These are phyloP conservation scores for Malthinus seriepunctatus DNA, from an alignment of 2,888 invertebrate genomes.

Conservation along the genomic window DNA sequence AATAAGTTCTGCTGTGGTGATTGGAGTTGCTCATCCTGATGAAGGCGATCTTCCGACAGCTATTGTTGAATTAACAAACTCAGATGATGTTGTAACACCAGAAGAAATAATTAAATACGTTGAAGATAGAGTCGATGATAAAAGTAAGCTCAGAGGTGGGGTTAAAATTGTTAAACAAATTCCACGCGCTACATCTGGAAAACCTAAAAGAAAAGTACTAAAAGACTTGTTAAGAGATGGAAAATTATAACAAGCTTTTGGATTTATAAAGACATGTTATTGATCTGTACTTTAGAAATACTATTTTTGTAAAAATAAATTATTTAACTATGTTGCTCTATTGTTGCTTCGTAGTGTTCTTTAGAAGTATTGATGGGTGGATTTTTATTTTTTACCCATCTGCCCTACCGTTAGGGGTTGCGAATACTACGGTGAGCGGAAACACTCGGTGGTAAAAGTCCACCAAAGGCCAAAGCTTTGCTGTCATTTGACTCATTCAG, in stretches of 20 bases:
- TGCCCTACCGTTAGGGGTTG: no score
- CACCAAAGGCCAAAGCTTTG: no score
- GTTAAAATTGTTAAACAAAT: constrained; percentile 30
- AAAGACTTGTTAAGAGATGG: constrained; percentile 4
- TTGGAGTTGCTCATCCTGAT: constrained; percentile 70
- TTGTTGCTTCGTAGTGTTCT: no score
- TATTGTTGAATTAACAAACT: constrained; percentile 32
- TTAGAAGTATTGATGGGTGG: no score
- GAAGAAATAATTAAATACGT: constrained; percentile 35
- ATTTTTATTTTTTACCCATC: no score
- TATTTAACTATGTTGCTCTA: no score
- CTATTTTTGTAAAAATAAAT: no score
- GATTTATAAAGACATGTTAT: no score
- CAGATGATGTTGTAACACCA: constrained; percentile 21
- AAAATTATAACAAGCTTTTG: not conserved
- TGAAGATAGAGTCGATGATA: constrained; percentile 30
- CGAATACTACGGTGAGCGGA: no score
- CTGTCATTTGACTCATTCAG: no score
- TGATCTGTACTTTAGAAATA: no score
- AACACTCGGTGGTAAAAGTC: no score
- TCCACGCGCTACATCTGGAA: constrained; percentile 30
- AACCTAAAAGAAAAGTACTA: constrained; percentile 24
- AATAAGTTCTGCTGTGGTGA: constrained; percentile 78
- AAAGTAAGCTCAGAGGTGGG: constrained; percentile 32
- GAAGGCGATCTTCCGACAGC: constrained; percentile 73